These are phyloP conservation scores for Pyralis farinalis DNA, from an alignment of 2,888 invertebrate species.

Conservation along the genomic window DNA sequence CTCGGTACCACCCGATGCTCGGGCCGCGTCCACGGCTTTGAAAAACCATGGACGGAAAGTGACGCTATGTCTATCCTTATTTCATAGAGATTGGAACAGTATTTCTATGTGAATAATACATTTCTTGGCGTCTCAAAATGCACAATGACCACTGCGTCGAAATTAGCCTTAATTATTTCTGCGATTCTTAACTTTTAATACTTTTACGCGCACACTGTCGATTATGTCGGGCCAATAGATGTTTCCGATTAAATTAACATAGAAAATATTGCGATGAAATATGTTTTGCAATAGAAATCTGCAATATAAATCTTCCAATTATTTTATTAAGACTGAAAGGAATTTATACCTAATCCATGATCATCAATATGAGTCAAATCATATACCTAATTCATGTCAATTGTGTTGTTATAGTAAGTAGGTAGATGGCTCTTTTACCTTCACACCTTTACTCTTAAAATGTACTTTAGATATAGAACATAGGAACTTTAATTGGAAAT, in stretches of 20 bases:
- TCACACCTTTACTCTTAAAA: constrained; percentile 13
- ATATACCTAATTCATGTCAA: constrained; percentile 25
- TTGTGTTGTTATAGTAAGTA: constrained; percentile 38
- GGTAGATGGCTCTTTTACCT: constrained; percentile 21
- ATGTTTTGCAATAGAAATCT: no score
- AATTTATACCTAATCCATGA: constrained; percentile 25
- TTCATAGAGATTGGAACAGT: background rate
- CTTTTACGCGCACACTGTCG: no score
- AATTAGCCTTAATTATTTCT: background rate
- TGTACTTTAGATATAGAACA: constrained; percentile 9
- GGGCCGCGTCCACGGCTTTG: constrained; percentile 54
- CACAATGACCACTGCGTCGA: constrained; percentile 5
- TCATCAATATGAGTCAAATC: constrained; percentile 19
- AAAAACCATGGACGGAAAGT: constrained; percentile 52
- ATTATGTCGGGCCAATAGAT: no score
- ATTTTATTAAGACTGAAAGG: constrained; percentile 55
- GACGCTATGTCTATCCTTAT: constrained; percentile 33
- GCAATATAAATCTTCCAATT: constrained; percentile 29
- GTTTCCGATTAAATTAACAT: no score
- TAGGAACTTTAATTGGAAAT: constrained; percentile 4
- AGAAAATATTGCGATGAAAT: no score
- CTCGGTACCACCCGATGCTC: constrained; percentile 29
- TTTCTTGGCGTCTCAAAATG: constrained; percentile 11
- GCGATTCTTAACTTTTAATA: no score
- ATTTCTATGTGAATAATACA: background rate